A percentile compares a stretch with the other conserved stretches of the same genome.
Evolutionary conservation across 2,113 vertebrate species (phyloP).

Genomic region (Egretta garzetta): DNA sequence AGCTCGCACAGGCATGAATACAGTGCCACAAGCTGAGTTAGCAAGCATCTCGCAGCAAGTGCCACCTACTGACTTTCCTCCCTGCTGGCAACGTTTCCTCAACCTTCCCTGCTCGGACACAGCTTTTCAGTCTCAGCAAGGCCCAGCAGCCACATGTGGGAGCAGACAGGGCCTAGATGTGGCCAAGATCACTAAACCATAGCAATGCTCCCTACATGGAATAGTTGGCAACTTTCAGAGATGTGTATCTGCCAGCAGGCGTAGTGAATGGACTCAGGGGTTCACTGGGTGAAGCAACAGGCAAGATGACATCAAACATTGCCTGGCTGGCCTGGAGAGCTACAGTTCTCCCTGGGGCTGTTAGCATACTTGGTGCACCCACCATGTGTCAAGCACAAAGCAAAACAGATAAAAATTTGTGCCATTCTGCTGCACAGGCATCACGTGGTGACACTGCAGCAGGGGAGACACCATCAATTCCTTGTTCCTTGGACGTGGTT

Average conservation of each 20-base stretch:
- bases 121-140: neutral
- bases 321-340: neutral
- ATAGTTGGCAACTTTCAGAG: neutral
- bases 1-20: neutral
- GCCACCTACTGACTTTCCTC: neutral
- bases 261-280: accelerated
- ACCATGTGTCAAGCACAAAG: accelerated
- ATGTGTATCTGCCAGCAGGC: neutral
- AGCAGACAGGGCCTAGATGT: neutral
- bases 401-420: neutral
- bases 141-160: accelerated
- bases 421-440: neutral
- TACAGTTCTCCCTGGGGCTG: neutral
- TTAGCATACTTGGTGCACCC: too few species aligned
- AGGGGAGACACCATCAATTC: neutral
- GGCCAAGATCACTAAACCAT: neutral
- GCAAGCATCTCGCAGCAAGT: neutral
- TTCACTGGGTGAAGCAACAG: neutral
- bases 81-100: neutral
- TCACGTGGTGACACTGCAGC: too few species aligned
- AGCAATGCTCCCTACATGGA: neutral
- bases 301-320: neutral
- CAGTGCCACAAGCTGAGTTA: neutral
- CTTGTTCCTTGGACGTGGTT: neutral
- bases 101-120: neutral